Conservation (phyloP, 2,797 vertebrate species). For the Coluber constrictor region DNA sequence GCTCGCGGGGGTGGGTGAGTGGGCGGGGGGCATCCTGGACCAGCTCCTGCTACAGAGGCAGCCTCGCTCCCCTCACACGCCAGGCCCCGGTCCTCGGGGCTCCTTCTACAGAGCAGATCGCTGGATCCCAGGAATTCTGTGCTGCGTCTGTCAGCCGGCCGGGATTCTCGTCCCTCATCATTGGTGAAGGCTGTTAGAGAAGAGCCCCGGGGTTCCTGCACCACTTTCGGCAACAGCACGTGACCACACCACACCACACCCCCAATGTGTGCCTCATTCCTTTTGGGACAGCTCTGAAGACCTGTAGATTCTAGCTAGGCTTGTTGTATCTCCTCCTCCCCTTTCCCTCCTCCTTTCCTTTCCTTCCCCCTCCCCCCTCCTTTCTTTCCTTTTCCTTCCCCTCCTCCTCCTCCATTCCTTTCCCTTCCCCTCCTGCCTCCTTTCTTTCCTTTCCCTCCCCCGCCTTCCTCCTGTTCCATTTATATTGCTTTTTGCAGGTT, state of each 20-base stretch:
- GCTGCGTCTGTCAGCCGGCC: too few species aligned
- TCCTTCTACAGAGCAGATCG: not conserved
- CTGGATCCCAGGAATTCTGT: not conserved
- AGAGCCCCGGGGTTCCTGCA: too few species aligned
- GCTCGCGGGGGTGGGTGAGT: not conserved
- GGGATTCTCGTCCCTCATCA: not conserved
- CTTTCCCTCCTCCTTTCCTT: too few species aligned
- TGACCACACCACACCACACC: too few species aligned
- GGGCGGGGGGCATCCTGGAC: too few species aligned
- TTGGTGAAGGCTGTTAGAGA: not conserved
- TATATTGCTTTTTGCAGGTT: not conserved
- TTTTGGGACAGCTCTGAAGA: not conserved
- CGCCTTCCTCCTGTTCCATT: not conserved
- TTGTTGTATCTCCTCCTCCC: not conserved
- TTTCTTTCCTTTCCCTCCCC: too few species aligned
- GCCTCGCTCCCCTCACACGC: too few species aligned
- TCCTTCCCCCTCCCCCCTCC: too few species aligned
- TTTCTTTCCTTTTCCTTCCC: too few species aligned
- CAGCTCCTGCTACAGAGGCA: not conserved
- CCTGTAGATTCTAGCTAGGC: not conserved
- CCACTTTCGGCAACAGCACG: not conserved
- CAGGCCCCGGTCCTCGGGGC: not conserved
- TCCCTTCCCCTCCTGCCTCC: too few species aligned
- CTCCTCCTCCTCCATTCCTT: too few species aligned
- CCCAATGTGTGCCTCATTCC: not conserved